phyloP scores from a whole-genome alignment of 1,140 invertebrate genomes.

The Lepidurus packardi region DNA sequence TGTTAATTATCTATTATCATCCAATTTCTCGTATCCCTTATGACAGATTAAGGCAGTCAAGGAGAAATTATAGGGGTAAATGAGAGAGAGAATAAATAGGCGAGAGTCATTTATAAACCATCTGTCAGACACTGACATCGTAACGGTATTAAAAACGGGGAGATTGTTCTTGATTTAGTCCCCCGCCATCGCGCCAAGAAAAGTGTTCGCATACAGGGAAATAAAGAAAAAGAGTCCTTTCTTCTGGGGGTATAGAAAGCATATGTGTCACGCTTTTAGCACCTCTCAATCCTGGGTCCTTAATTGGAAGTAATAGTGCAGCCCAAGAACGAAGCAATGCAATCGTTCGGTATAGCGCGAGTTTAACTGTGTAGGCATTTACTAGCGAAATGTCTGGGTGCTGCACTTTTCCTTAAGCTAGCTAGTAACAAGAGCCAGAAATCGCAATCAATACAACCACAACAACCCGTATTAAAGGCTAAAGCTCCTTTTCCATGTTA shows the following conservation, averaged over 20 bases:
- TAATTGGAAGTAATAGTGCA: conserved; percentile 7
- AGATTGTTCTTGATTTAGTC: neutral
- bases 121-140: neutral
- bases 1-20: neutral
- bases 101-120: conserved; percentile 1
- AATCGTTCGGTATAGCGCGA: no score
- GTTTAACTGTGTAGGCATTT: no score
- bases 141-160: neutral
- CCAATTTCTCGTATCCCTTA: neutral
- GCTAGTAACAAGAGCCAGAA: no score
- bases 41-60: neutral
- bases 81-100: neutral
- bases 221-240: neutral
- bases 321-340: neutral
- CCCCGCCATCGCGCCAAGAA: neutral
- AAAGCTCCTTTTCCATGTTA: no score
- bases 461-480: no score
- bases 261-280: neutral
- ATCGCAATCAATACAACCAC: no score
- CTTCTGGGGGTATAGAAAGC: neutral
- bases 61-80: neutral
- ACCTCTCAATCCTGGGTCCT: neutral
- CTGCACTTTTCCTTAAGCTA: no score
- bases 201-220: neutral
- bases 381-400: no score